These are phyloP conservation scores for Sciaenops ocellatus DNA, from an alignment of 2,797 vertebrate species.

Conservation along the genomic window DNA sequence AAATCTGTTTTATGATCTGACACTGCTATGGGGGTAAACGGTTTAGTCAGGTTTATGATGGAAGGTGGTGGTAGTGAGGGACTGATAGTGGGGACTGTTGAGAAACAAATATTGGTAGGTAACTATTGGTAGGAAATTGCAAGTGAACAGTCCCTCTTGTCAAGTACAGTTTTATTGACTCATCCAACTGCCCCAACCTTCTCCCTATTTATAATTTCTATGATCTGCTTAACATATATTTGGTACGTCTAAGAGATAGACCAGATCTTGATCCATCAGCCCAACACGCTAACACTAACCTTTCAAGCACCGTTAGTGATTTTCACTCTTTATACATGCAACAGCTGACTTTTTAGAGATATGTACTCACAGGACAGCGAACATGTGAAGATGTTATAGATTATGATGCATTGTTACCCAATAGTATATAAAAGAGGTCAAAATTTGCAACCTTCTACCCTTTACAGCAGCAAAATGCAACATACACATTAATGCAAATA, in stretches of 20 bases:
- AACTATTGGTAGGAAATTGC: neutral
- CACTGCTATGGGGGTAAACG: neutral
- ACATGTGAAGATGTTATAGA: no score
- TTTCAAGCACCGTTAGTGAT: no score
- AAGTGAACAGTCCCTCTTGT: neutral
- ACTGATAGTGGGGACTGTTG: neutral
- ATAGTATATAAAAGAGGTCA: no score
- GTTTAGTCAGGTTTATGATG: neutral
- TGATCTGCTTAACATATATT: neutral
- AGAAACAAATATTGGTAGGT: neutral
- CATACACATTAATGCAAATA: no score
- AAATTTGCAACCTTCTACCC: no score
- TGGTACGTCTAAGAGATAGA: neutral
- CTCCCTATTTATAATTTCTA: neutral
- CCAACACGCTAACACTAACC: neutral
- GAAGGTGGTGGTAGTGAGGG: neutral
- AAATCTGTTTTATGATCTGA: neutral
- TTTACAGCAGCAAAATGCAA: no score
- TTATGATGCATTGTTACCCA: no score
- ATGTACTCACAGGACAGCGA: no score
- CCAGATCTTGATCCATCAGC: neutral
- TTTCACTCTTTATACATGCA: no score
- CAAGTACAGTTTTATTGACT: neutral
- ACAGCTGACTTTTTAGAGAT: no score
- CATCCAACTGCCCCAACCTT: neutral